phyloP scores from a whole-genome alignment of 53 echinoderm and acorn worm species.

The Zoroaster sp. region DNA sequence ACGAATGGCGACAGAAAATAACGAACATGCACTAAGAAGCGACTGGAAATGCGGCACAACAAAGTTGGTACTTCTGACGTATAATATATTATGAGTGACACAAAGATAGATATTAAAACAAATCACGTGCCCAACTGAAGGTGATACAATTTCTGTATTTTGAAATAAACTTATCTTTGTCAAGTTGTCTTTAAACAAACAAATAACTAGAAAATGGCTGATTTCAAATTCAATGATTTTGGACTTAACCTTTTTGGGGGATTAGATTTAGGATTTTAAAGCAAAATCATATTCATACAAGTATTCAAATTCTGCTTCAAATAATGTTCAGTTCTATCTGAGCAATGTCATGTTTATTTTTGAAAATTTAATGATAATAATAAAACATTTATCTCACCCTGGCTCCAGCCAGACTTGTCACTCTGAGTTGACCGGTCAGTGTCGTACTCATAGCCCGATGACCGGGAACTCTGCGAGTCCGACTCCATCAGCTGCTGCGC shows the following conservation, averaged over 20 bases:
- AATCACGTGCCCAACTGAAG: slow-evolving; percentile 33
- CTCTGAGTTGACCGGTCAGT: slow-evolving; percentile 73
- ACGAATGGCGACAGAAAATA: slow-evolving; percentile 19
- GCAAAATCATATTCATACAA: neutral
- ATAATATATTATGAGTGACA: neutral
- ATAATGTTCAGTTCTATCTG: neutral
- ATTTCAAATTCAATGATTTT: no score
- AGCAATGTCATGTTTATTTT: no score
- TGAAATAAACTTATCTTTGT: no score
- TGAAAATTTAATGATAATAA: neutral
- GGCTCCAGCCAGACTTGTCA: slow-evolving; percentile 59
- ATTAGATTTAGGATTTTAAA: no score
- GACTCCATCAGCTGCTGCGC: slow-evolving; percentile 70
- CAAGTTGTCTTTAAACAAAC: no score
- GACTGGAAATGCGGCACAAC: slow-evolving; percentile 35
- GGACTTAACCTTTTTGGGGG: no score
- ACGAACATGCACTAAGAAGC: slow-evolving; percentile 51
- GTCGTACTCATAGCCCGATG: slow-evolving; percentile 88
- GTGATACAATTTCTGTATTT: no score
- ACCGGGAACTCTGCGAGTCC: slow-evolving; percentile 78
- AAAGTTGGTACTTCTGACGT: neutral
- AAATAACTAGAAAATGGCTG: no score
- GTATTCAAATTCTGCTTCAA: neutral
- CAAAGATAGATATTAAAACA: slow-evolving; percentile 28
- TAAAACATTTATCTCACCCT: slow-evolving; percentile 35